Conservation (phyloP, 2,113 vertebrate species). For the Antennarius striatus region DNA sequence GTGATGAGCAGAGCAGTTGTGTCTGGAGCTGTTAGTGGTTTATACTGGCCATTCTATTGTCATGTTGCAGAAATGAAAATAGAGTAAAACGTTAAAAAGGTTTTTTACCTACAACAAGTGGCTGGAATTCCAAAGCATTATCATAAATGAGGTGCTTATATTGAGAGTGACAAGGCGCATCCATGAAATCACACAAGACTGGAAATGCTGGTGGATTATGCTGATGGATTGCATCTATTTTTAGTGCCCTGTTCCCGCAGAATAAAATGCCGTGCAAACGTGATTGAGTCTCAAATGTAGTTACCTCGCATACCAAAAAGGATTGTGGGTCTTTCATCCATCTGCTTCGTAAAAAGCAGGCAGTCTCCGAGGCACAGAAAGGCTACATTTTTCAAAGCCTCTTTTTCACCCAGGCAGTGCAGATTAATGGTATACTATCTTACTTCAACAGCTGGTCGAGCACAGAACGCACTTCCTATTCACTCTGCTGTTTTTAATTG, state of each 20-base stretch:
- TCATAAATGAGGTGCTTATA: constrained; percentile 42
- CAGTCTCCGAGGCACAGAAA: constrained; percentile 34
- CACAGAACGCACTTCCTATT: constrained; percentile 67
- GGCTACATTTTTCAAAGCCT: constrained; percentile 53
- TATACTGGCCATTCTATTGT: background rate
- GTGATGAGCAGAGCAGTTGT: no score
- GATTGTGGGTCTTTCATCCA: constrained; percentile 50
- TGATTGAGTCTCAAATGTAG: constrained; percentile 44
- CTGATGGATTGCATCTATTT: constrained; percentile 69
- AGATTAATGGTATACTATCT: constrained; percentile 59
- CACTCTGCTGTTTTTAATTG: constrained; percentile 57
- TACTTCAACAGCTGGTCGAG: constrained; percentile 50
- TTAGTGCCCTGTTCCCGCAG: constrained; percentile 54
- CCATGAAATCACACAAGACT: constrained; percentile 36
- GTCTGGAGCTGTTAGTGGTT: background rate
- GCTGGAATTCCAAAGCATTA: constrained; percentile 7
- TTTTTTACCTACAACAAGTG: constrained; percentile 17
- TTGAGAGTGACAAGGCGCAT: constrained; percentile 31
- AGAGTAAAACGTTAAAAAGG: background rate
- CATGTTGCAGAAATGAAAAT: background rate
- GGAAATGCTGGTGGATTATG: constrained; percentile 53
- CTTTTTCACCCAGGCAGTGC: constrained; percentile 40
- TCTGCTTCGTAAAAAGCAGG: constrained; percentile 47
- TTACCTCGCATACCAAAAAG: constrained; percentile 46
- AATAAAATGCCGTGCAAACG: constrained; percentile 59